phyloP scores from a whole-genome alignment of 2,888 invertebrate species.

The Ceratothoa steindachneri region DNA sequence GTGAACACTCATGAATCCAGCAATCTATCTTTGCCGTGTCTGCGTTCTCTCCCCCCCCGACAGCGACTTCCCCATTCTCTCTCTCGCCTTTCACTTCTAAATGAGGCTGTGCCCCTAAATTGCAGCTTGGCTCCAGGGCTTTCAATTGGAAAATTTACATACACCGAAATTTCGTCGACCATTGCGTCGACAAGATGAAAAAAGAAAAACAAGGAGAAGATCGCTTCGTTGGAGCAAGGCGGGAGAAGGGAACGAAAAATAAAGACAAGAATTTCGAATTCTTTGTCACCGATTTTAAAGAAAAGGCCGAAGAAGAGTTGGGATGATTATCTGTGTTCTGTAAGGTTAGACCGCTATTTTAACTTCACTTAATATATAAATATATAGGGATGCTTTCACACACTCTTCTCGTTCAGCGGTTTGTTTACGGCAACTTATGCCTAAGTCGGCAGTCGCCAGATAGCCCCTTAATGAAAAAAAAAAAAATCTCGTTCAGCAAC shows the following conservation, averaged over 20 bases:
- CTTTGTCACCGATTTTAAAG: neutral
- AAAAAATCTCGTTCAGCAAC: too few species aligned
- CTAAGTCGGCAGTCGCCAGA: too few species aligned
- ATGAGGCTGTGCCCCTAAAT: conserved; percentile 22
- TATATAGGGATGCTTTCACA: too few species aligned
- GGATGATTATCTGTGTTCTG: neutral
- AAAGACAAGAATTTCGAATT: conserved; percentile 6
- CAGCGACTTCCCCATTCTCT: neutral
- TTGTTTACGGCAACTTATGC: too few species aligned
- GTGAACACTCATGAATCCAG: too few species aligned
- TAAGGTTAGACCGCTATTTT: neutral
- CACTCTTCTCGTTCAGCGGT: too few species aligned
- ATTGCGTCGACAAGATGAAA: conserved; percentile 4
- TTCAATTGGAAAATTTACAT: conserved; percentile 32
- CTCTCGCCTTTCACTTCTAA: conserved; percentile 7
- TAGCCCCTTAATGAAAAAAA: too few species aligned
- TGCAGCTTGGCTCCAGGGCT: conserved; percentile 21
- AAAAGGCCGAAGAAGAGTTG: neutral
- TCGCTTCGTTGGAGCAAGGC: neutral
- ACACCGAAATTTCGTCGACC: conserved; percentile 19
- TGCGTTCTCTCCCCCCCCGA: too few species aligned
- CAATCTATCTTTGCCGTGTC: too few species aligned
- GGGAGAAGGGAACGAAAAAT: neutral
- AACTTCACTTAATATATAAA: neutral
- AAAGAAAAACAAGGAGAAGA: neutral